Percentiles rank a stretch among this genome's conserved stretches.
Evolutionary conservation across 1,140 invertebrate species (phyloP).

Genomic region (Asobara japonica): DNA sequence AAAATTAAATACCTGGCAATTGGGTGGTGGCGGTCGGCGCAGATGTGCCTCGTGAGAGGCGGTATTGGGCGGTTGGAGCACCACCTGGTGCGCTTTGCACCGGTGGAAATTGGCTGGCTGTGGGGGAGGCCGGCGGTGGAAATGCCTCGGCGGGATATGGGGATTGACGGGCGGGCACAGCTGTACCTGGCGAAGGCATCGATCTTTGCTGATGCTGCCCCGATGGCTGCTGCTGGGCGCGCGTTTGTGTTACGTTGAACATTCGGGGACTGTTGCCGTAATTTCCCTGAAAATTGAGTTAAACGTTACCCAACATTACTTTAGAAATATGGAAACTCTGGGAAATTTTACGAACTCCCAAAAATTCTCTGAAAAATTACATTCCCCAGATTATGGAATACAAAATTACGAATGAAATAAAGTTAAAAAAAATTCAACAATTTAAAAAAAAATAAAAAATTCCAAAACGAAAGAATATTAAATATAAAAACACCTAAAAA

Average conservation of each 20-base stretch:
- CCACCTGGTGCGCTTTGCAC: slow-evolving; percentile 67
- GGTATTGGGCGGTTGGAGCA: slow-evolving; percentile 68
- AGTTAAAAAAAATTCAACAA: too few species aligned
- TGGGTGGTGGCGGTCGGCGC: slow-evolving; percentile 74
- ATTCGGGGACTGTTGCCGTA: slow-evolving; percentile 62
- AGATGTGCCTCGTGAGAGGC: slow-evolving; percentile 73
- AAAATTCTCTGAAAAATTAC: too few species aligned
- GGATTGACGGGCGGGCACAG: slow-evolving; percentile 68
- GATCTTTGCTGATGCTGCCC: slow-evolving; percentile 61
- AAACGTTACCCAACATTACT: too few species aligned
- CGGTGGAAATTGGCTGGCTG: slow-evolving; percentile 65
- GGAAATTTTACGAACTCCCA: too few species aligned
- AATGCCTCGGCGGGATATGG: slow-evolving; percentile 70
- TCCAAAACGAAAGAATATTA: too few species aligned
- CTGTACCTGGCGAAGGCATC: slow-evolving; percentile 68
- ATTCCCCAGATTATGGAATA: too few species aligned
- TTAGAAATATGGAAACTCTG: too few species aligned
- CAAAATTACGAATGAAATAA: too few species aligned
- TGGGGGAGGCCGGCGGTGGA: slow-evolving; percentile 64
- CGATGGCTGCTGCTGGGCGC: slow-evolving; percentile 51
- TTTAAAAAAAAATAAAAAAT: too few species aligned
- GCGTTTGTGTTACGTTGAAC: slow-evolving; percentile 62
- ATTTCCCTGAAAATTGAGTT: slow-evolving; percentile 54
- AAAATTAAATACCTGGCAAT: slow-evolving; percentile 71
- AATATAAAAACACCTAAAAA: too few species aligned